phyloP scores from a whole-genome alignment of 30 jellyfish, hydroid and myxozoan genomes.

The Chrysaora quinquecirrha region DNA sequence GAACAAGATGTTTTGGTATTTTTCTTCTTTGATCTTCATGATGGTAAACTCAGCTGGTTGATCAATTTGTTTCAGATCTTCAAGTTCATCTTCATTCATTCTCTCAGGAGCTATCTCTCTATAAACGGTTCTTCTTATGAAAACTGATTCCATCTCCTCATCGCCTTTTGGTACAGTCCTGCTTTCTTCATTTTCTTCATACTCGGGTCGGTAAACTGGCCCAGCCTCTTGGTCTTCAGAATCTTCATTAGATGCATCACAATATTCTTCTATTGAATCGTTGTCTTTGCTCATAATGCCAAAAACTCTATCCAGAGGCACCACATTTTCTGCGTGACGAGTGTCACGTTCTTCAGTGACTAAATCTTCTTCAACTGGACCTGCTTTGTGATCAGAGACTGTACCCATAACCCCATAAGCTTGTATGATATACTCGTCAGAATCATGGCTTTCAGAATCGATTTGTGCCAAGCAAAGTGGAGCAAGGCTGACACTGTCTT shows the following conservation, averaged over 20 bases:
- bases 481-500: background rate
- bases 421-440: background rate
- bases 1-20: background rate
- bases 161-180: background rate
- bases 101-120: background rate
- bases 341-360: background rate
- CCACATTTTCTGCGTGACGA: background rate
- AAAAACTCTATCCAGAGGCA: background rate
- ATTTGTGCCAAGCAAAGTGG: background rate
- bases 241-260: background rate
- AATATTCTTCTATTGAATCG: background rate
- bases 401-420: background rate
- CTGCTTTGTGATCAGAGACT: background rate
- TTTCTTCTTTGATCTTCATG: background rate
- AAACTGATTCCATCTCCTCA: background rate
- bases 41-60: background rate
- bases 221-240: background rate
- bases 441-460: background rate
- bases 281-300: background rate
- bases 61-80: background rate
- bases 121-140: background rate
- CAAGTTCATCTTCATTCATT: background rate
- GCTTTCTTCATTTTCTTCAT: background rate
- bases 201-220: background rate
- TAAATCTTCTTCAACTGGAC: background rate